Conservation (phyloP, 2,113 vertebrate genomes). For the Meles meles region DNA sequence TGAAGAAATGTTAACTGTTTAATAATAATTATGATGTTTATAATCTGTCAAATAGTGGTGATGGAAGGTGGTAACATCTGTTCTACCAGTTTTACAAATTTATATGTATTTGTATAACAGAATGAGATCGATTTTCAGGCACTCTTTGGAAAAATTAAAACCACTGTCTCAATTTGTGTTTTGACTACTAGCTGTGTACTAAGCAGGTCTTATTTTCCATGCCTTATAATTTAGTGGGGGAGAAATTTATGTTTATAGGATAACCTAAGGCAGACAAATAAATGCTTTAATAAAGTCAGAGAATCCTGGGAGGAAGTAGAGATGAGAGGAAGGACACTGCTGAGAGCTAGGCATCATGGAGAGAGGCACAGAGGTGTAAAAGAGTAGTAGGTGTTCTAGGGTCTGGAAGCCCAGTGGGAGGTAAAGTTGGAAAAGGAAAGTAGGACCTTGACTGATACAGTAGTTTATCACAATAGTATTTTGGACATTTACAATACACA, state of each 20-base stretch:
- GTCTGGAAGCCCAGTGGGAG: background rate
- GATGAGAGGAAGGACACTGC: background rate
- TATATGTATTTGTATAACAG: conserved; percentile 6
- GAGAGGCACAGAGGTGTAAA: background rate
- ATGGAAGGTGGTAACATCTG: background rate
- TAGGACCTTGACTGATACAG: background rate
- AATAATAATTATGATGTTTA: background rate
- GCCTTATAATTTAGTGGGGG: background rate
- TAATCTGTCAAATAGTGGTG: background rate
- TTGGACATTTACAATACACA: background rate
- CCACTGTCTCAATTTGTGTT: conserved; percentile 3
- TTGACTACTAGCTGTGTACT: background rate
- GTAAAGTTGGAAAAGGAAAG: background rate
- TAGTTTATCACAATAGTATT: background rate
- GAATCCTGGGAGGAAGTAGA: background rate
- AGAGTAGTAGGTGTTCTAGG: background rate
- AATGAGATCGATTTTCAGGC: background rate
- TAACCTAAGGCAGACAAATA: background rate
- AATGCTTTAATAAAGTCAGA: background rate
- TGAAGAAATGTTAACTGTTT: conserved; percentile 15
- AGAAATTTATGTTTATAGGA: background rate
- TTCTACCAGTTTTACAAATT: background rate
- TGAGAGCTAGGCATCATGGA: background rate
- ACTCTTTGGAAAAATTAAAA: conserved; percentile 25
- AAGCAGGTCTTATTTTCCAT: background rate